Base-by-base conservation (phyloP, 2,888 invertebrate genomes). In the Zaprionus bogoriensis region DNA sequence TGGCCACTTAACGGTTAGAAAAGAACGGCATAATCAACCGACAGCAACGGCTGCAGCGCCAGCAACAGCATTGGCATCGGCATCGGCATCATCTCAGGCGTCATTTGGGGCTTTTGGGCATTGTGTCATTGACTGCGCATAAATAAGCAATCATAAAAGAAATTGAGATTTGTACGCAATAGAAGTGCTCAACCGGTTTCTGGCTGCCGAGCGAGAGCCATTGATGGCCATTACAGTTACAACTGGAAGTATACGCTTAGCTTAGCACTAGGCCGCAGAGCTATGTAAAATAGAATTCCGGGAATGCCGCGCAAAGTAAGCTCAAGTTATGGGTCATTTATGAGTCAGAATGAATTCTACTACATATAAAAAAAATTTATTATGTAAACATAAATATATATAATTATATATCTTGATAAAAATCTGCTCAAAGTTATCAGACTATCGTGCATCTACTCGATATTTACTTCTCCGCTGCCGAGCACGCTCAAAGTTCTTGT, bases 201-300 rank as follows among this genome's bases (percentile, higher is more conserved):
- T 12, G 22, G 12, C 32, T 54, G 17, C 25, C 20, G 32, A 17
- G 10, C 41, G 7, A 17, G n/a, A n/a, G 20, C 53, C 51, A 59
- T 72, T 67, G 67, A 76, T 83, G 77, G 39, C 84, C 73, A 59
- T 77, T 55, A 87, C 78, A 84, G 78, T 87, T 84, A 84, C 68
- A 39, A 50, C 50, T 47, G n/a, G 20, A n/a, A 62, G 55, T 63
- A 64, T 70, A 45, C 20, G 38, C 45, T 45, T 53, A 32, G 48
- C 14, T n/a, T n/a, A n/a, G 62, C 19, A 17, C 2, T 28, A 25
- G 27, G 36, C 55, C 9, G 22, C 58, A 12, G 32, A 64, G 60
- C 55, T 53, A 65, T 83, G 74, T 42, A 51, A 45, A 83, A 44
- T 25, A 38, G 28, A 53, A 46, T 36, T 44, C 38, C 1, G 5